Evolutionary conservation across 2,113 vertebrate species (phyloP), one percentile per base, ranked within the genome.

Genomic region (Sander vitreus): DNA sequence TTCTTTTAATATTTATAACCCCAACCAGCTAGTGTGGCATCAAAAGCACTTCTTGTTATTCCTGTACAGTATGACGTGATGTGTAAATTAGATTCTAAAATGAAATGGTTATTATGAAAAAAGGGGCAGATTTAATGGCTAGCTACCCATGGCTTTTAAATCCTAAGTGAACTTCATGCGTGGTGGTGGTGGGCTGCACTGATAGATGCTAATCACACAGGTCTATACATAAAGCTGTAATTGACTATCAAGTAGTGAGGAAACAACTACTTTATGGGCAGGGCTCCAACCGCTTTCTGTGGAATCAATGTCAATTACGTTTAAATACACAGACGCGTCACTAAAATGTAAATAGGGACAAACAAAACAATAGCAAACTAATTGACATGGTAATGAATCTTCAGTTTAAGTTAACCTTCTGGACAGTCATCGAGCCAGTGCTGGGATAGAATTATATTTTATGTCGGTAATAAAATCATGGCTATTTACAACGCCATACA

Each of bases 161-260:
- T 86, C 64, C 82, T 48, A 78, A 82, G 72, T 81, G 71, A 85
- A 83, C 83, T 74, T 88, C 55, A 73, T 54, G 50, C 76, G 73
- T 70, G 53, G 65, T 43, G 36, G 4, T 53, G 23, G 18, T 65
- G 16, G 54, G 13, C 55, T 80, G 27, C 48, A 53, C 25, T 64
- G 58, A 84, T 84, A 68, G 60, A 86, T 84, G 58, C 74, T 75
- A 81, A 91, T n/a, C 76, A 76, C 74, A 85, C 62, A 67, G 64
- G 60, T 78, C 23, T 75, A 84, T 84, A 91, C 76, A 90, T 88
- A 57, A 88, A 91, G 62, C 80, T 67, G 71, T 82, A 89, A 92
- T 88, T 88, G 75, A 76, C 87, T 89, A 85, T 92, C 84, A 85
- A 84, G 75, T 73, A 64, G 70, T 39, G 48, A 74, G 59, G 73